Evolutionary conservation across 2,797 vertebrate species (phyloP), one percentile per base, ranked within the genome.

Genomic region (Decapterus maruadsi): DNA sequence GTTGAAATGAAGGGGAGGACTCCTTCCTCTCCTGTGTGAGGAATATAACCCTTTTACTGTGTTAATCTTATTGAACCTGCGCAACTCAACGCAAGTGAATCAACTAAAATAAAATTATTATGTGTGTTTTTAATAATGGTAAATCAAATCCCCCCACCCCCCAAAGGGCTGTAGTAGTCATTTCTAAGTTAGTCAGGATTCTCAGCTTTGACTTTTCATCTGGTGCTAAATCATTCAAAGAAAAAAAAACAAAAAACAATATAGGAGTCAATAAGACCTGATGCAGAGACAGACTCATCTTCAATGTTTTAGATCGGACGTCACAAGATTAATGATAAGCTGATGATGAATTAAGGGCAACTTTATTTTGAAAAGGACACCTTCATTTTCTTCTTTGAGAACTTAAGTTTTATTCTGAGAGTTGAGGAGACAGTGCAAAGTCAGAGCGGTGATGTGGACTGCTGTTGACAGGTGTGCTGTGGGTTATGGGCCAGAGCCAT

Each of bases 401-500:
- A 48, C 5, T 64, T 61, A 90, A 87, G 78, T 89, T 88, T 88
- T 60, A 40, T 53, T 55, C 62, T 58, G 26, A 59, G 45, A 81
- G 68, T 84, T 4, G 19, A 83, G 79, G 80, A 84, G 75, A 83
- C 42, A 0, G 40, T 12, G 46, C 78, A 92, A 92, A 87, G 90
- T 91, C 90, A 89, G 77, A 14, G 59, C 45, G 34, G 84, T 63
- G 85, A 85, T 63, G 73, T n/a, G 38, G 53, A 59, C 72, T 0
- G 60, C 62, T 66, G 83, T 20, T 83, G 79, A 87, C 84, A 77
- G 85, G 84, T 85, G 72, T 65, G 77, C 76, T 84, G 67, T 78
- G 55, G 81, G 81, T 85, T 89, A 65, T 8, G 55, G 82, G 86
- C 78, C 88, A 79, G 68, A 76, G 82, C 45, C 34, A 87, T 92